Base-by-base conservation (phyloP, 2,113 vertebrate genomes). In the Nerophis ophidion region DNA sequence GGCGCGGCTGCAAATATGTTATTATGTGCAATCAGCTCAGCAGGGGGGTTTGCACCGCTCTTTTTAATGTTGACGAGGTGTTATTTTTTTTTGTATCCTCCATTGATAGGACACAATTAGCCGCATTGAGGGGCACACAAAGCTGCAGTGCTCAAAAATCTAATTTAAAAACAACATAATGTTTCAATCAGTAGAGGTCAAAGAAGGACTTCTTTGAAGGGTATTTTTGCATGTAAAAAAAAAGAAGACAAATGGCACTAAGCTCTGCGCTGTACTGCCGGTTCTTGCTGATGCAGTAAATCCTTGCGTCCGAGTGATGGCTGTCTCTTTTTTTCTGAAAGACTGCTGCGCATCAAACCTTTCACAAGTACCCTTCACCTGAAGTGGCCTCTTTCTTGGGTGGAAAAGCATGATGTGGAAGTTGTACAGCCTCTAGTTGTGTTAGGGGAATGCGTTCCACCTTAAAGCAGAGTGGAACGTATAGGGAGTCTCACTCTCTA, bases 241-340 rank as follows among this genome's bases (percentile, higher is more conserved):
- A 34, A 36, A n/a, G 68, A 55, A 40, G 50, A 72, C 50, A 71
- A 74, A 76, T 52, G 55, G 59, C 58, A 68, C 71, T 1, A 35
- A 70, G 60, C 56, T 26, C 26, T 66, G 64, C 71, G 17, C 71
- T 40, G 68, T 26, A 55, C 4, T 62, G 44, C 14, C 52, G 68
- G 66, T 8, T 69, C 70, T 52, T 45, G 76, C 76, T 75, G 80
- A 80, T 65, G 59, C 61, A 65, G 68, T 59, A 70, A 69, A 74
- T 80, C 62, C 69, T 55, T 71, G 70, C 66, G 62, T 68, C 63
- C 45, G 38, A 68, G 45, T 70, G 66, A 75, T 47, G 53, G 19
- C 34, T 40, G 65, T 69, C 76, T 81, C 68, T 61, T 85, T 72
- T n/a, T 73, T 70, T 73, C 13, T 74, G 76, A 81, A 83, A 80